These are phyloP conservation scores for Sminthurinus aureus DNA, from an alignment of 2,888 invertebrate species.

Conservation along the genomic window DNA sequence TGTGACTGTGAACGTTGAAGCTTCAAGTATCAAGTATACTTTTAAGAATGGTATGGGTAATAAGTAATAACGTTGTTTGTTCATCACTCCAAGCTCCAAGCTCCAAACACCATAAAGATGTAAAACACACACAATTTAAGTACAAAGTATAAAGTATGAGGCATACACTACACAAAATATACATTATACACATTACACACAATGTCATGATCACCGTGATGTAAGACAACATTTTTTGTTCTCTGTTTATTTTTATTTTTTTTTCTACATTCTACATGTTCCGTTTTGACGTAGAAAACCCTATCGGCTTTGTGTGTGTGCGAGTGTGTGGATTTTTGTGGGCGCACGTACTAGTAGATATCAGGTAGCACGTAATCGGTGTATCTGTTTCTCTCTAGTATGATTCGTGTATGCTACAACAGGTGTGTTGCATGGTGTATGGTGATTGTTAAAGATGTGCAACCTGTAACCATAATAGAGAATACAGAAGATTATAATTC, in stretches of 20 bases:
- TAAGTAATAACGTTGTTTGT: no score
- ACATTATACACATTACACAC: no score
- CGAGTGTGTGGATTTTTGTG: background rate
- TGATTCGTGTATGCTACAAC: background rate
- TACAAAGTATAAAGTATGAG: background rate
- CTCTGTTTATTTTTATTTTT: background rate
- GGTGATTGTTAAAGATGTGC: no score
- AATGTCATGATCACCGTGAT: constrained; percentile 18
- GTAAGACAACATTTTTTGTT: background rate
- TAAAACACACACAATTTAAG: background rate
- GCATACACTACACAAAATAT: no score
- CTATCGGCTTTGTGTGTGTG: no score
- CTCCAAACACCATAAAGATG: no score
- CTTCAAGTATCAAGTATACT: no score
- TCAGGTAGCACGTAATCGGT: constrained; percentile 15
- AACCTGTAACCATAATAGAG: no score
- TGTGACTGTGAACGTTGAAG: background rate
- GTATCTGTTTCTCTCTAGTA: background rate
- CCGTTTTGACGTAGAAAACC: background rate
- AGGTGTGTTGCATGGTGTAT: no score
- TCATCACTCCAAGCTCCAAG: no score
- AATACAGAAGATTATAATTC: background rate
- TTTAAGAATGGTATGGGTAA: no score
- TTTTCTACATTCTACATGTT: background rate
- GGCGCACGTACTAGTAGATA: constrained; percentile 4